phyloP scores from a whole-genome alignment of 1,140 invertebrate species.

The Ceratosolen fusciceps region DNA sequence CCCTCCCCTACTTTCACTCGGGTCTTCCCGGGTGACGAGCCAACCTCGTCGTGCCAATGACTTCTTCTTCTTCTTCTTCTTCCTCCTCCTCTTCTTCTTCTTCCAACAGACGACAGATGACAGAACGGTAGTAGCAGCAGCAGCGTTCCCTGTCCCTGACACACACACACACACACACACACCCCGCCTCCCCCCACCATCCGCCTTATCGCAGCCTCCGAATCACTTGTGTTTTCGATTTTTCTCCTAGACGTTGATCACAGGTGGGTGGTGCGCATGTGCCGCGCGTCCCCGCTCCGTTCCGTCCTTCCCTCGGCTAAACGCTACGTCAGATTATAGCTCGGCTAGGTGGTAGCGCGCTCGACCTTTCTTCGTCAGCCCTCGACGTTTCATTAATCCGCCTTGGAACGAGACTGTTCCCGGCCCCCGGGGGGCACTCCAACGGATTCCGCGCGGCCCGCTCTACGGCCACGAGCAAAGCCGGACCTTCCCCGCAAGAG shows the following conservation, averaged over 20 bases:
- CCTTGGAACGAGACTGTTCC: neutral
- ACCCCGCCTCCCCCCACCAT: neutral
- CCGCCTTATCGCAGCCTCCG: too few relatives aligned
- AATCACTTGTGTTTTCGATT: conserved; percentile 8
- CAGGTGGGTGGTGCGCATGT: neutral
- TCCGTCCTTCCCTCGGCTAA: neutral
- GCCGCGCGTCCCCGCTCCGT: neutral
- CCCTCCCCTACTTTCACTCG: neutral
- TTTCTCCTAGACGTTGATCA: neutral
- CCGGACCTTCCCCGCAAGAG: too few relatives aligned
- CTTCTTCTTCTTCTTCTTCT: too few relatives aligned
- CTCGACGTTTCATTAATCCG: neutral
- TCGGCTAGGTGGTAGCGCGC: too few relatives aligned
- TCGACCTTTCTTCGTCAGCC: neutral
- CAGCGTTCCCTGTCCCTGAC: neutral
- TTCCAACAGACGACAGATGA: too few relatives aligned
- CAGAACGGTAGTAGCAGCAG: too few relatives aligned
- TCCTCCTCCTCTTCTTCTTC: too few relatives aligned
- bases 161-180: neutral
- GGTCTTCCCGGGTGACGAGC: neutral
- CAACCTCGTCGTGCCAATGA: neutral
- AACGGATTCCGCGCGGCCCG: too few relatives aligned
- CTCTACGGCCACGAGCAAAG: too few relatives aligned
- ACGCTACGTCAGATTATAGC: neutral
- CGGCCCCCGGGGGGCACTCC: too few relatives aligned